Conservation (phyloP, 2,113 vertebrate species). For the Herpailurus yagouaroundi region DNA sequence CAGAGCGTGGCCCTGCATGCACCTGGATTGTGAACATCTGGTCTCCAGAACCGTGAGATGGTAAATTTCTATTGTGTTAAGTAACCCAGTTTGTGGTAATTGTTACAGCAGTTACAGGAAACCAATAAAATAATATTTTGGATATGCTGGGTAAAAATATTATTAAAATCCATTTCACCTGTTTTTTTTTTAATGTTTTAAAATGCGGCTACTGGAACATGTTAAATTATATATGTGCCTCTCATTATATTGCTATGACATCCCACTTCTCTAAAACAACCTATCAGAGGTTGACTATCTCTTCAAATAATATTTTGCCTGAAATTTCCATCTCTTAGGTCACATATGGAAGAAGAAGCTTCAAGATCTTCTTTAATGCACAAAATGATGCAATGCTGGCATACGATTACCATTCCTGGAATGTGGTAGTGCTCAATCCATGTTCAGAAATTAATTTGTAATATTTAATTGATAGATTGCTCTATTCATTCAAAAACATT, state of each 20-base stretch:
- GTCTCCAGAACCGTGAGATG: background rate
- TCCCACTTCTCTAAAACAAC: background rate
- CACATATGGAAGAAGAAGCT: background rate
- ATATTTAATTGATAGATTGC: background rate
- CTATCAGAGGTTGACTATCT: background rate
- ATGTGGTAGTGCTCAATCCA: background rate
- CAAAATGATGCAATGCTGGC: background rate
- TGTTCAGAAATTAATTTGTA: background rate
- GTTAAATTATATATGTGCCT: background rate
- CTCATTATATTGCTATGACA: background rate
- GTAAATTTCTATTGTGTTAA: background rate
- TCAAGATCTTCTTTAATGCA: background rate
- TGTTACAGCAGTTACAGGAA: background rate
- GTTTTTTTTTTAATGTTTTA: background rate
- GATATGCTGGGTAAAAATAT: background rate
- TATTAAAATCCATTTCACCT: background rate
- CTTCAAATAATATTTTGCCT: background rate
- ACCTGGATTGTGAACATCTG: background rate
- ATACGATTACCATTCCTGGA: background rate
- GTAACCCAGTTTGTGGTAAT: background rate
- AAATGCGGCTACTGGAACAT: background rate
- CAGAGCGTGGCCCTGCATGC: background rate
- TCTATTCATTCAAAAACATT: slow-evolving; percentile 18
- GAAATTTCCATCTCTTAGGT: background rate
- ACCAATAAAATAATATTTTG: background rate